Evolutionary conservation across 2,797 vertebrate genomes (phyloP).

Genomic region (Spea hammondii): DNA sequence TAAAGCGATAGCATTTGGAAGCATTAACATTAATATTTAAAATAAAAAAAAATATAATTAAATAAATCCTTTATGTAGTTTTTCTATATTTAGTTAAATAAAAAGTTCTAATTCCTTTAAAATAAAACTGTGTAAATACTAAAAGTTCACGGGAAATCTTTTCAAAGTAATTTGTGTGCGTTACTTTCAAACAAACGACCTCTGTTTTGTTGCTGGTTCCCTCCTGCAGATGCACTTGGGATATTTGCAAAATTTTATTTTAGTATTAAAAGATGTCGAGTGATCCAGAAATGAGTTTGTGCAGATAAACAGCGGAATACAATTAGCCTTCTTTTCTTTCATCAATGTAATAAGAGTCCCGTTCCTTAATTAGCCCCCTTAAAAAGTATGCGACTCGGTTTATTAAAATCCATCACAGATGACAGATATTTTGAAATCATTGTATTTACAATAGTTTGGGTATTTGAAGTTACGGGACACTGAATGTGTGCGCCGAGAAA

Average conservation of each 20-base stretch:
- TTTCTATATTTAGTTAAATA: too few relatives aligned
- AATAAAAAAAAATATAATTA: too few relatives aligned
- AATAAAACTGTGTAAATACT: too few relatives aligned
- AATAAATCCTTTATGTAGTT: too few relatives aligned
- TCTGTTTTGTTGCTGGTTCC: conserved; percentile 61
- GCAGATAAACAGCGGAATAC: conserved; percentile 77
- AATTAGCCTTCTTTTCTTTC: conserved; percentile 74
- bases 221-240: conserved; percentile 70
- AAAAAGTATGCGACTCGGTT: conserved; percentile 66
- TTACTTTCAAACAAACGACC: conserved; percentile 65
- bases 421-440: conserved; percentile 75
- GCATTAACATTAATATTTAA: too few relatives aligned
- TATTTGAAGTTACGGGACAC: too few relatives aligned
- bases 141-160: too few relatives aligned
- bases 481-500: too few relatives aligned
- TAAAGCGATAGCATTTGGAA: too few relatives aligned
- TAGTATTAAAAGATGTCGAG: conserved; percentile 77
- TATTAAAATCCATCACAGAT: conserved; percentile 71
- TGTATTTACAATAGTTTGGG: conserved; percentile 61
- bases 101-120: too few relatives aligned
- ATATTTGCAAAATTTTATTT: conserved; percentile 68
- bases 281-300: conserved; percentile 75
- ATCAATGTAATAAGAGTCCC: conserved; percentile 68
- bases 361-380: conserved; percentile 74
- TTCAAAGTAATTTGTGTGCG: conserved; percentile 28